Evolutionary conservation across 2,113 vertebrate genomes (phyloP).

Genomic region (Oenanthe melanoleuca): DNA sequence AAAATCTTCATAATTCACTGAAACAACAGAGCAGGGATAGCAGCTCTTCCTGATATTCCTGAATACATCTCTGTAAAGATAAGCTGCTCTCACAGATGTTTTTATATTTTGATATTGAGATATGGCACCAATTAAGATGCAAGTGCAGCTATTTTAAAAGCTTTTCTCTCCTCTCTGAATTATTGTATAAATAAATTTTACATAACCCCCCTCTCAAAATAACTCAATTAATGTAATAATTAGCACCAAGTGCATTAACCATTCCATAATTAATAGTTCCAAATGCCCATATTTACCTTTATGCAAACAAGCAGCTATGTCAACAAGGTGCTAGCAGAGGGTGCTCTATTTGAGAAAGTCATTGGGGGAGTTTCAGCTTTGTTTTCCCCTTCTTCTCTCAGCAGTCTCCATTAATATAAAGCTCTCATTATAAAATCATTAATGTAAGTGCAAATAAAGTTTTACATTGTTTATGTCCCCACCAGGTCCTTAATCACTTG

Average conservation of each 20-base stretch:
- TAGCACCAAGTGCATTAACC: constrained; percentile 12
- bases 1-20: not conserved
- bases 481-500: constrained; percentile 66
- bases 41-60: not conserved
- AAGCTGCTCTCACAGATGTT: not conserved
- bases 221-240: constrained; percentile 46
- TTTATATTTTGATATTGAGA: not conserved
- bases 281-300: constrained; percentile 42
- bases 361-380: constrained; percentile 45
- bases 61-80: not conserved
- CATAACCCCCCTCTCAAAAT: not conserved
- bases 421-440: constrained; percentile 77
- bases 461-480: constrained; percentile 71
- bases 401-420: constrained; percentile 77
- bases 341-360: constrained; percentile 35
- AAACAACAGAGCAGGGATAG: not conserved
- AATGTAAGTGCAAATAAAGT: constrained; percentile 74
- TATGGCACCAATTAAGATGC: not conserved
- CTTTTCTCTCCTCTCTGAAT: not conserved
- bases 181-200: not conserved
- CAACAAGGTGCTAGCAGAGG: constrained; percentile 53
- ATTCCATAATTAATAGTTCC: constrained; percentile 47
- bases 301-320: constrained; percentile 59
- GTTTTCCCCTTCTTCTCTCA: constrained; percentile 45
- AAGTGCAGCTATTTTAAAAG: not conserved